Evolutionary conservation across 2,797 vertebrate genomes (phyloP), one percentile per base, ranked within the genome.

Genomic region (Eidolon dupreanum): DNA sequence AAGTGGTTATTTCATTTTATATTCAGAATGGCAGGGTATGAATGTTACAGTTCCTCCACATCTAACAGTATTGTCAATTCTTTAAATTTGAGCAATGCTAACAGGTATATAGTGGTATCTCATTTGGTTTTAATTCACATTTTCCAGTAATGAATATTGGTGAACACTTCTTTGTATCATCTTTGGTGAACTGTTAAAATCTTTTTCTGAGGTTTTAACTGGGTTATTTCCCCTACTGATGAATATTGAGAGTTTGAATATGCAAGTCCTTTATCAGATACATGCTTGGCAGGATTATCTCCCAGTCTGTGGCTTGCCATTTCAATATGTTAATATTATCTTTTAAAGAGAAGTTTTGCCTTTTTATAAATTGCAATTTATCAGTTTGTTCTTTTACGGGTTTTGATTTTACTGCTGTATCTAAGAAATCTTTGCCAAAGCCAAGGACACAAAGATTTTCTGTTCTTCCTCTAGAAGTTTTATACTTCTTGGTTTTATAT

Each of bases 301-400:
- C 16, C 5, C 55, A 59, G 19, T 31, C 22, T 65, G 15, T 24
- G 17, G n/a, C 19, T 79, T 70, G 4, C 79, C 71, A 85, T 78
- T 63, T 59, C 43, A 74, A 38, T 91, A 33, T 51, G n/a, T 61
- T 36, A 43, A 68, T n/a, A 41, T 5, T 77, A 22, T 8, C 51
- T 90, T 61, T 77, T 65, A 46, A 82, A 70, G 26, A 73, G 38
- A 84, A 68, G 51, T 87, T 92, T 79, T 86, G 22, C 20, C 51
- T 43, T 92, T 91, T 93, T 63, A 94, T 70, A 46, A 41, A 88
- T 16, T 88, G 46, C 3, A 49, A 17, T 93, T 74, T 83, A 66
- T 46, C 16, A 11, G 49, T 33, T 49, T 70, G 9, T 53, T 49
- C 46, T 86, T 85, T 71, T 57, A 94, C 26, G 31, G 13, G 70